A percentile compares a stretch with the other conserved stretches of the same genome.
Conservation (phyloP, 2,888 invertebrate species). For the Drosophila pseudotalamancana region DNA sequence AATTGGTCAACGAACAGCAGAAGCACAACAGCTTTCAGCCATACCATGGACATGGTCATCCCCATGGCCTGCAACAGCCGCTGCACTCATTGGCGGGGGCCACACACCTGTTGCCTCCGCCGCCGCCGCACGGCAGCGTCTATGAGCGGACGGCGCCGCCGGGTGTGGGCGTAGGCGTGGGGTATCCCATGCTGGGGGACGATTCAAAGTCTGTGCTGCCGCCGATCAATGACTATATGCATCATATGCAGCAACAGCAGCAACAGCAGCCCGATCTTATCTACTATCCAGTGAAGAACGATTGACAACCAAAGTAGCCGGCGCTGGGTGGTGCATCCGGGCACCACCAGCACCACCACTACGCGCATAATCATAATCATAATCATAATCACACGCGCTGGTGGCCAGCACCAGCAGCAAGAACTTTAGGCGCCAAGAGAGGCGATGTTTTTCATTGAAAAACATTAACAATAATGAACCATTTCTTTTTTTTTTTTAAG, state of each 20-base stretch:
- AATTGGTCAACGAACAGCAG: constrained; percentile 77
- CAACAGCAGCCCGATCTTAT: constrained; percentile 82
- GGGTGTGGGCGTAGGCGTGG: constrained; percentile 65
- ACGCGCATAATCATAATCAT: constrained; percentile 55
- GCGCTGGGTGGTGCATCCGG: constrained; percentile 45
- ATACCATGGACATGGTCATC: constrained; percentile 72
- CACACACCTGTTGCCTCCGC: constrained; percentile 74
- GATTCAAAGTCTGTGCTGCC: constrained; percentile 83
- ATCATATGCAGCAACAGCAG: constrained; percentile 80
- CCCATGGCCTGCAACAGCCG: constrained; percentile 60
- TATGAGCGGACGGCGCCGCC: constrained; percentile 74
- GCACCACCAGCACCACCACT: constrained; percentile 44
- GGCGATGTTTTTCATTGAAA: constrained; percentile 82
- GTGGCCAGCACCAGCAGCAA: constrained; percentile 73
- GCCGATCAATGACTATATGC: constrained; percentile 83
- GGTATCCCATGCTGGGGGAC: constrained; percentile 78
- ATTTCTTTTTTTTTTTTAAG: constrained; percentile 33
- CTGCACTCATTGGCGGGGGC: constrained; percentile 66
- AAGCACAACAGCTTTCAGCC: constrained; percentile 83
- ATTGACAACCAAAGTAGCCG: constrained; percentile 82
- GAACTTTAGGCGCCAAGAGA: constrained; percentile 75
- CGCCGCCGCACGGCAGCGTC: constrained; percentile 74
- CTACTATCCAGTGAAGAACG: constrained; percentile 84
- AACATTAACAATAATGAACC: constrained; percentile 35
- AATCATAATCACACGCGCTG: constrained; percentile 68